phyloP scores from a whole-genome alignment of 2,797 vertebrate species.

The Lepilemur ruficaudatus region DNA sequence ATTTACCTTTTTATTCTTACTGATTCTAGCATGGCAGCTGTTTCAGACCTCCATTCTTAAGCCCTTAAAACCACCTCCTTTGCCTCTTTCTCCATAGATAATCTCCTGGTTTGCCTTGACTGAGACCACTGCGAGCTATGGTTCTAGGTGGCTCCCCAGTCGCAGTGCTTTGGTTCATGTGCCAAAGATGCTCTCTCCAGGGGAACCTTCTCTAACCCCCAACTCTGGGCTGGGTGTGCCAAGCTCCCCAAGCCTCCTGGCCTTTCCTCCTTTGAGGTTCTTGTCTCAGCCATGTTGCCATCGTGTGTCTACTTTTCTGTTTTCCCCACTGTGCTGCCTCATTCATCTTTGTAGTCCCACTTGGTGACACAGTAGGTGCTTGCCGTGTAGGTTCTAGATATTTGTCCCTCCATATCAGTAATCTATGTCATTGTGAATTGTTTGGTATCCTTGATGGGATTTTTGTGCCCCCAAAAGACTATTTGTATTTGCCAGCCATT shows the following conservation, averaged over 20 bases:
- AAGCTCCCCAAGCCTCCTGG: not conserved
- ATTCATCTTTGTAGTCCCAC: not conserved
- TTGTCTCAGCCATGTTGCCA: not conserved
- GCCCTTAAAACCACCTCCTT: not conserved
- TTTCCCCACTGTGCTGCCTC: not conserved
- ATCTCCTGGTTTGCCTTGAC: not conserved
- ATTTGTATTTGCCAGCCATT: not conserved
- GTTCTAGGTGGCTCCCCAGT: not conserved
- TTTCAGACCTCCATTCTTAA: not conserved
- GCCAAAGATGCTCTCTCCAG: not conserved
- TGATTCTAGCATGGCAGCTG: not conserved
- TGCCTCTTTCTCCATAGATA: not conserved
- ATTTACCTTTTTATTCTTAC: not conserved
- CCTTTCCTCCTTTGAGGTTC: not conserved
- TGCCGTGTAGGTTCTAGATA: not conserved
- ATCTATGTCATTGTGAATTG: not conserved
- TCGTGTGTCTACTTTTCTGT: not conserved
- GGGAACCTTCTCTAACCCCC: not conserved
- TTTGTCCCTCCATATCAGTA: not conserved
- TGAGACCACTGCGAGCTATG: not conserved
- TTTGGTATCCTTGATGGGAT: not conserved
- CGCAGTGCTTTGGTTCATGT: not conserved
- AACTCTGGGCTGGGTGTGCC: not conserved
- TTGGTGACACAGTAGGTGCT: not conserved
- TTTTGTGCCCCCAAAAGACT: not conserved